Percentiles rank a stretch among this genome's conserved stretches.
Conservation (phyloP, 2,888 invertebrate species). For the Hyposoter dolosus region DNA sequence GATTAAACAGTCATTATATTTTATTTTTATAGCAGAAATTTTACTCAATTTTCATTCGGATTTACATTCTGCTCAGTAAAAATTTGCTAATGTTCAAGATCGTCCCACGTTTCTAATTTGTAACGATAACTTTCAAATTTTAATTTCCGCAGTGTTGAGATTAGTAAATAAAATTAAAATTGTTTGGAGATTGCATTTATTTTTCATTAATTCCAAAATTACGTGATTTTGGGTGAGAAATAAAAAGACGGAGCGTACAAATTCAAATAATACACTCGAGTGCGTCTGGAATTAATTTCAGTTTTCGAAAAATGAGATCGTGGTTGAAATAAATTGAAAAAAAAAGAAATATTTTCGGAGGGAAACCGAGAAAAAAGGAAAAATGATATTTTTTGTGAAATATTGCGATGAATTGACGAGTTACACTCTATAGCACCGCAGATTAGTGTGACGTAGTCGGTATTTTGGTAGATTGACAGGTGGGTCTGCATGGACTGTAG, state of each 20-base stretch:
- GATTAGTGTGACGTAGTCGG: conserved; percentile 85
- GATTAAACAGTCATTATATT: too few species aligned
- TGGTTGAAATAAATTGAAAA: background rate
- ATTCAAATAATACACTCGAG: background rate
- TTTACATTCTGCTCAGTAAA: background rate
- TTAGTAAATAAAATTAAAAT: background rate
- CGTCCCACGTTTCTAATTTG: background rate
- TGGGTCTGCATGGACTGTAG: conserved; percentile 90
- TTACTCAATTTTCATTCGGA: too few species aligned
- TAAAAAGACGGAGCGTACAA: background rate
- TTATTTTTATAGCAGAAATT: too few species aligned
- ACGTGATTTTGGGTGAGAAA: background rate
- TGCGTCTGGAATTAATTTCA: background rate
- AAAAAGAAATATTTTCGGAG: background rate
- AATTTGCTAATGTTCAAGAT: too few species aligned
- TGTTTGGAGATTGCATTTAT: background rate
- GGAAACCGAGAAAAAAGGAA: too few species aligned
- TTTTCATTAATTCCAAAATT: background rate
- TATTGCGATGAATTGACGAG: conserved; percentile 26
- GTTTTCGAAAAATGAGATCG: background rate
- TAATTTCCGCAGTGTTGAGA: background rate
- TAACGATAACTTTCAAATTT: background rate
- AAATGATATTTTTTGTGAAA: background rate
- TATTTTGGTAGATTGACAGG: conserved; percentile 90
- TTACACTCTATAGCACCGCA: conserved; percentile 41